Evolutionary conservation across 2,797 vertebrate species (phyloP).

Genomic region (Cuniculus paca): DNA sequence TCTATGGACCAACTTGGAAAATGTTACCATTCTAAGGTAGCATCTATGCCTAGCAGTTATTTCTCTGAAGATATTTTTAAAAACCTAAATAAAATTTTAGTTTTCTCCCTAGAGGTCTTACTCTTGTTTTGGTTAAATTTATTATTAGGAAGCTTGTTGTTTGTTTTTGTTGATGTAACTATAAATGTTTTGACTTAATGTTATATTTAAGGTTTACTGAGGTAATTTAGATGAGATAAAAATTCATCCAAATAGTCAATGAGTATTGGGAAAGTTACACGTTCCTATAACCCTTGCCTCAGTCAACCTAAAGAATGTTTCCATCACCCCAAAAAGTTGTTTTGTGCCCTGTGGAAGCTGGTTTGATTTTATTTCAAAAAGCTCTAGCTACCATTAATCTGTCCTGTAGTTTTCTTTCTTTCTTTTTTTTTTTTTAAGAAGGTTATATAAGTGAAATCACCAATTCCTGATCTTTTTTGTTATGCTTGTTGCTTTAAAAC

Average conservation of each 20-base stretch:
- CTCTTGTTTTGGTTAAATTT: not conserved
- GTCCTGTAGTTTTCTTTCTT: not conserved
- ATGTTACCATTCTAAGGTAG: not conserved
- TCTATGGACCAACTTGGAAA: not conserved
- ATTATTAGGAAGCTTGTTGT: not conserved
- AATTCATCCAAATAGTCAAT: not conserved
- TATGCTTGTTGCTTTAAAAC: not conserved
- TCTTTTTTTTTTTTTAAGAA: not conserved
- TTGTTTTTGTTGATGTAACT: not conserved
- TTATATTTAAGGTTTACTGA: not conserved
- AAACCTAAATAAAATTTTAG: not conserved
- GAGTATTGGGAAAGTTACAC: not conserved
- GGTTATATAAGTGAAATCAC: not conserved
- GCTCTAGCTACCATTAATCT: too few relatives aligned
- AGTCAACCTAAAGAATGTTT: not conserved
- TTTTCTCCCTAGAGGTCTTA: not conserved
- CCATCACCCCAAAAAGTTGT: not conserved
- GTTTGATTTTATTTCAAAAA: not conserved
- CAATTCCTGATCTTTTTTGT: not conserved
- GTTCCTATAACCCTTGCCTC: too few relatives aligned
- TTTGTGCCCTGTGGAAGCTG: not conserved
- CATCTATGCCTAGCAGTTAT: not conserved
- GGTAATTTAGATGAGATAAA: not conserved
- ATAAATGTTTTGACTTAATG: not conserved
- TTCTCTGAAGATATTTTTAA: not conserved